Percentiles rank a stretch among this genome's conserved stretches.
phyloP scores from a whole-genome alignment of 2,113 vertebrate genomes.

The Daubentonia madagascariensis region DNA sequence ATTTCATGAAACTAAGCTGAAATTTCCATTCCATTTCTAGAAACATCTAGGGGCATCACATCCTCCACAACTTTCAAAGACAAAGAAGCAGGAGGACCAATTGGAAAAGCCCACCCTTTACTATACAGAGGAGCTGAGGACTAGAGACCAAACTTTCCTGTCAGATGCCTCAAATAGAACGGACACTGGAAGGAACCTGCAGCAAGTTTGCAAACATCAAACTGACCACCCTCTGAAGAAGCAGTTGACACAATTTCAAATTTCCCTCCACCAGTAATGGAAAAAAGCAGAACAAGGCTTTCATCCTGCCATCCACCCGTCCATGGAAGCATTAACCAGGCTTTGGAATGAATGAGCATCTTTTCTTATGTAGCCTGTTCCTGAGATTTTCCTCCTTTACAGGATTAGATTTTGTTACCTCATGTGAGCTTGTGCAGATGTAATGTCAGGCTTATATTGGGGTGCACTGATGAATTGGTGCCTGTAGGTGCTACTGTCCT shows the following conservation, averaged over 20 bases:
- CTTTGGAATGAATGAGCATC: neutral
- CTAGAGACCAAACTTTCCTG: neutral
- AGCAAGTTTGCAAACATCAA: neutral
- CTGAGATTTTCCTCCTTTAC: neutral
- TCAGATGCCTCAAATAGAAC: neutral
- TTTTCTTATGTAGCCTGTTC: neutral
- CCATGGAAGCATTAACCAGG: neutral
- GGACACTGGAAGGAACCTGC: neutral
- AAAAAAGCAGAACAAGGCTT: neutral
- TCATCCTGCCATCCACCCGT: neutral
- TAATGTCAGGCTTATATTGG: neutral
- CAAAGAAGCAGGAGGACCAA: neutral
- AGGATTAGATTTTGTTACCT: neutral
- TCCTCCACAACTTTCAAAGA: neutral
- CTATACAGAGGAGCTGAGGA: neutral
- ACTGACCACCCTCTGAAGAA: neutral
- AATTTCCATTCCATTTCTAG: slow-evolving; percentile 7
- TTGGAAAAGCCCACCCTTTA: neutral
- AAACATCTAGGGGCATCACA: neutral
- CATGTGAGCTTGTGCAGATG: neutral
- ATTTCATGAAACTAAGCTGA: slow-evolving; percentile 17
- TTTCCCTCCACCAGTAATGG: neutral
- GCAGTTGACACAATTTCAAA: neutral
- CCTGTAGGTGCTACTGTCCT: neutral
- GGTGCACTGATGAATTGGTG: neutral